phyloP scores from a whole-genome alignment of 2,113 vertebrate species.

The Microcebus griseorufus region DNA sequence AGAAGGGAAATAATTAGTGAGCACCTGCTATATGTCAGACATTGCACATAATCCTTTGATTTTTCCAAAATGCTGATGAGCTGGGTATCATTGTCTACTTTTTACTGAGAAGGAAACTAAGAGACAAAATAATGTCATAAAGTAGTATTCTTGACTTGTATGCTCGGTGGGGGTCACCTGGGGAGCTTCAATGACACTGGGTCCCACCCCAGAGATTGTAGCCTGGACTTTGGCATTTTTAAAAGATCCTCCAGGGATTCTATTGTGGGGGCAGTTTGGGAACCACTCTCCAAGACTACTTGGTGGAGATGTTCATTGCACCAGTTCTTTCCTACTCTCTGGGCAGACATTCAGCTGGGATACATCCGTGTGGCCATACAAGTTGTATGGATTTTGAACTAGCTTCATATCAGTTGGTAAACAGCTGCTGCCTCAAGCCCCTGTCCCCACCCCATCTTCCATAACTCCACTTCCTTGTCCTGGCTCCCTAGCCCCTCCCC shows the following conservation, averaged over 20 bases:
- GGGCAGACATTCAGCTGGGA: neutral
- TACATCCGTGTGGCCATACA: neutral
- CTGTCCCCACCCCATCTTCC: neutral
- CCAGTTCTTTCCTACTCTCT: neutral
- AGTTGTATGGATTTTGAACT: neutral
- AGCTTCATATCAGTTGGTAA: neutral
- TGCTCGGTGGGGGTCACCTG: neutral
- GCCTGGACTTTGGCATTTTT: neutral
- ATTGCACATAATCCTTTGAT: neutral
- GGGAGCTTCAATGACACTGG: neutral
- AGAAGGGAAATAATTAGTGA: neutral
- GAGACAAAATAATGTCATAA: neutral
- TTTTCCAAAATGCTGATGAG: neutral
- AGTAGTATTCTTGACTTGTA: neutral
- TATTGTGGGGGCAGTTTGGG: neutral
- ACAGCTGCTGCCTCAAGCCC: neutral
- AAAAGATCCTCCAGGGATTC: neutral
- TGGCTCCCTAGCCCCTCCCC: fast-evolving
- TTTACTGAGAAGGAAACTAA: neutral
- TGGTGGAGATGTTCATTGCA: neutral
- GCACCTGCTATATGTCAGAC: neutral
- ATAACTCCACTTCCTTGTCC: neutral
- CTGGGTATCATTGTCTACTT: neutral
- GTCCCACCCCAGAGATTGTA: neutral
- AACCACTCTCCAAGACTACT: neutral